Evolutionary conservation across 2,888 invertebrate species (phyloP).

Genomic region (Cylloceria caligata): DNA sequence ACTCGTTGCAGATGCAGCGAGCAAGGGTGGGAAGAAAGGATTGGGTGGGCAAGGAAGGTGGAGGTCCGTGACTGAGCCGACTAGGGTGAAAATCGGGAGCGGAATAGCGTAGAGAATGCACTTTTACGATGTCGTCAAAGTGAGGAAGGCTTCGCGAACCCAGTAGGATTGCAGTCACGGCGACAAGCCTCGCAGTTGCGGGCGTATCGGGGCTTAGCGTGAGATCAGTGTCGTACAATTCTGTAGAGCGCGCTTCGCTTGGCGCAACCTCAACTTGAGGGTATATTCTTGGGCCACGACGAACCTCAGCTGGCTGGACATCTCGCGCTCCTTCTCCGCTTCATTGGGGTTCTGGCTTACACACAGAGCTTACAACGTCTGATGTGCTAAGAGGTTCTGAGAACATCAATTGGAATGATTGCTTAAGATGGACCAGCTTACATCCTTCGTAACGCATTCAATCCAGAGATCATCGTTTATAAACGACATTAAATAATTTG

Average conservation of each 20-base stretch:
- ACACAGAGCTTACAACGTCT: constrained; percentile 31
- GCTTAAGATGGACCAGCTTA: background rate
- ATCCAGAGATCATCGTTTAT: background rate
- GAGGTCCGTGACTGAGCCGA: constrained; percentile 1
- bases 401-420: background rate
- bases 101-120: constrained; percentile 45
- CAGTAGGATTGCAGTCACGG: constrained; percentile 10
- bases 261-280: constrained; percentile 34
- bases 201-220: constrained; percentile 41
- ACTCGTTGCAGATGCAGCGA: constrained; percentile 34
- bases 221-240: constrained; percentile 52
- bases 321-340: constrained; percentile 11
- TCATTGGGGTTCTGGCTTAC: constrained; percentile 38
- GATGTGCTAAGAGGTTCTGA: constrained; percentile 16
- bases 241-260: constrained; percentile 25
- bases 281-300: constrained; percentile 8
- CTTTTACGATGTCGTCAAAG: constrained; percentile 60
- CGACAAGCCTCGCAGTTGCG: constrained; percentile 38
- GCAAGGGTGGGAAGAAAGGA: background rate
- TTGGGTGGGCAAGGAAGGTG: background rate
- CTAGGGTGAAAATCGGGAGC: constrained; percentile 39
- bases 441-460: background rate
- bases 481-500: background rate
- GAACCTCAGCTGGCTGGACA: constrained; percentile 33
- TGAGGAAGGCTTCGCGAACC: constrained; percentile 39